Percentiles rank a stretch among this genome's conserved stretches.
Evolutionary conservation across 1,140 invertebrate species (phyloP).

Genomic region (Stegodyphus mimosarum): DNA sequence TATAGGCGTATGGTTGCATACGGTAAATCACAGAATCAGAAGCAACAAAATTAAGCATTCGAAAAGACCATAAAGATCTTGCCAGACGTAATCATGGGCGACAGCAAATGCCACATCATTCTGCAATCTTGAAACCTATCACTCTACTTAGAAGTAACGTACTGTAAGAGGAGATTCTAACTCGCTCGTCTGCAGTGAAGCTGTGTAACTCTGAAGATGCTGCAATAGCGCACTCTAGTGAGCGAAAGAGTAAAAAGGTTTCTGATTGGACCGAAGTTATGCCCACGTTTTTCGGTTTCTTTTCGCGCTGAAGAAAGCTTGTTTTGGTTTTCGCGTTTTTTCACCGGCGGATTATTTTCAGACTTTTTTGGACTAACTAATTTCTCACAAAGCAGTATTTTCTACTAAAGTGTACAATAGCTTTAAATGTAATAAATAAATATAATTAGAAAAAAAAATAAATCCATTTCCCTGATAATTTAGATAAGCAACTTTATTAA

Average conservation of each 20-base stretch:
- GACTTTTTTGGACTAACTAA: no score
- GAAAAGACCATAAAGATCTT: background rate
- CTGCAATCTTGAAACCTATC: background rate
- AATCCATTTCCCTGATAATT: no score
- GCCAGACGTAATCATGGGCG: background rate
- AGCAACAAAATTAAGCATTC: background rate
- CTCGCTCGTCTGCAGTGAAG: no score
- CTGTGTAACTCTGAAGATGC: no score
- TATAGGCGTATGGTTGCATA: conserved; percentile 24
- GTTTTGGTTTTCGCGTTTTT: conserved; percentile 6
- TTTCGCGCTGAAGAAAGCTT: background rate
- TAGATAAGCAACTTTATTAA: no score
- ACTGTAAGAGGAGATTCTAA: background rate
- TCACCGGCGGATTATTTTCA: no score
- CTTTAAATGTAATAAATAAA: no score
- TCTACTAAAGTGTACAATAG: no score
- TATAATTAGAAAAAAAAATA: no score
- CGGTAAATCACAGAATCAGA: conserved; percentile 1
- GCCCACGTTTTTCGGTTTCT: conserved; percentile 29
- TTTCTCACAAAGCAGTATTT: no score
- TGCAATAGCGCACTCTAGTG: no score
- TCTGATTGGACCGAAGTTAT: conserved; percentile 35
- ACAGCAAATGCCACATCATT: background rate
- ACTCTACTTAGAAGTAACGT: background rate
- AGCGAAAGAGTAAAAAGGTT: background rate